These are phyloP conservation scores for Paracentrotus lividus DNA, from an alignment of 53 echinoderm and acorn worm species.

Conservation along the genomic window DNA sequence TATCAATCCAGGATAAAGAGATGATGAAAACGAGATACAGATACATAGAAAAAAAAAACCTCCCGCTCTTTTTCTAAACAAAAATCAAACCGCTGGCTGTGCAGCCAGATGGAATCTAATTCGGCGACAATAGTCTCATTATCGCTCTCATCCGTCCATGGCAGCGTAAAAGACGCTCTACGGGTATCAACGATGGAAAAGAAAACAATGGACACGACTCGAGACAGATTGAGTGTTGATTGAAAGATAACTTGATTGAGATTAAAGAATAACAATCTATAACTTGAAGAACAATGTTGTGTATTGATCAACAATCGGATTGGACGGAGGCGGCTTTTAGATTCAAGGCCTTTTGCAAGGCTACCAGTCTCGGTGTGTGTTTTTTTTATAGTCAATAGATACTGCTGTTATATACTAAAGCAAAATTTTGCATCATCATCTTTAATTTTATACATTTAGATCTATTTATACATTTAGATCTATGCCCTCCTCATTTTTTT, in stretches of 20 bases:
- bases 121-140: conserved; percentile 26
- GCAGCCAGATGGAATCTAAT: background rate
- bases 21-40: background rate
- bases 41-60: background rate
- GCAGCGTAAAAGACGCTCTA: background rate
- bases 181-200: background rate
- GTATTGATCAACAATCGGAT: background rate
- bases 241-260: conserved; percentile 60
- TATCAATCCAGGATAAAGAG: background rate
- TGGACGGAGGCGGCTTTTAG: background rate
- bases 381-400: background rate
- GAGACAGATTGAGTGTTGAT: conserved; percentile 50
- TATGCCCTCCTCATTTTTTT: no score
- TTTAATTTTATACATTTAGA: background rate
- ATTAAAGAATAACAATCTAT: conserved; percentile 50
- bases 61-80: background rate
- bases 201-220: conserved; percentile 25
- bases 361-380: background rate
- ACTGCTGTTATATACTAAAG: background rate
- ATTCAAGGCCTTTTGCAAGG: background rate
- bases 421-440: background rate
- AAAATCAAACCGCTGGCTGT: background rate
- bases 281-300: conserved; percentile 20
- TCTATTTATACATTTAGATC: no score
- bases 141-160: background rate